Conservation (phyloP, 1,140 invertebrate species). For the Saxidomus purpurata region DNA sequence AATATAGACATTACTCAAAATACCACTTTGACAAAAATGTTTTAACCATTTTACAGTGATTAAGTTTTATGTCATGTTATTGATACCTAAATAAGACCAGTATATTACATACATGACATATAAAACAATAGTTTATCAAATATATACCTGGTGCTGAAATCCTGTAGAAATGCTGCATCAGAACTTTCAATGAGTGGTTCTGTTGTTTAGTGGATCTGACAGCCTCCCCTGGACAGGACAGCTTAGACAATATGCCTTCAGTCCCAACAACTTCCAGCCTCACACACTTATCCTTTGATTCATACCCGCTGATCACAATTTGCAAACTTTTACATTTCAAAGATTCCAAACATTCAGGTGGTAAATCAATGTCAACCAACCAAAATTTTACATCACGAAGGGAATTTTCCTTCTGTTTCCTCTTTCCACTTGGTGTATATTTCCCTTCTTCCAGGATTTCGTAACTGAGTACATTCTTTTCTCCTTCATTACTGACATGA, state of each 20-base stretch:
- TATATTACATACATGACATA: too few species aligned
- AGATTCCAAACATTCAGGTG: constrained; percentile 48
- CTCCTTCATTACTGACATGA: constrained; percentile 80
- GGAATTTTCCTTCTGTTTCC: background rate
- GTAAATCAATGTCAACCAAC: constrained; percentile 67
- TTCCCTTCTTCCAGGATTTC: background rate
- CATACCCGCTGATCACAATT: constrained; percentile 62
- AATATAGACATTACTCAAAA: too few species aligned
- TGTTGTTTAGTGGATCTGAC: constrained; percentile 62
- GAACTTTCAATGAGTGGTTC: constrained; percentile 67
- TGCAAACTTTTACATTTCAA: constrained; percentile 72
- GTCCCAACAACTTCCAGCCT: constrained; percentile 72
- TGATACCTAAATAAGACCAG: too few species aligned
- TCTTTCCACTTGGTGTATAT: background rate
- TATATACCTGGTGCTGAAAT: constrained; percentile 70
- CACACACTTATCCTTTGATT: constrained; percentile 31
- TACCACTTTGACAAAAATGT: too few species aligned
- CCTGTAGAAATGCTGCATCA: constrained; percentile 79
- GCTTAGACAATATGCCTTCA: constrained; percentile 62
- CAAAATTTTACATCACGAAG: constrained; percentile 59
- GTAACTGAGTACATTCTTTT: constrained; percentile 42
- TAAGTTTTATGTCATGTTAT: too few species aligned
- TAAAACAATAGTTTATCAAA: too few species aligned
- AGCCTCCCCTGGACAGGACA: constrained; percentile 76
- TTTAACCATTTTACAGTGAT: too few species aligned